Evolutionary conservation across 2,888 invertebrate species (phyloP).

Genomic region (Drosophila paracracens): DNA sequence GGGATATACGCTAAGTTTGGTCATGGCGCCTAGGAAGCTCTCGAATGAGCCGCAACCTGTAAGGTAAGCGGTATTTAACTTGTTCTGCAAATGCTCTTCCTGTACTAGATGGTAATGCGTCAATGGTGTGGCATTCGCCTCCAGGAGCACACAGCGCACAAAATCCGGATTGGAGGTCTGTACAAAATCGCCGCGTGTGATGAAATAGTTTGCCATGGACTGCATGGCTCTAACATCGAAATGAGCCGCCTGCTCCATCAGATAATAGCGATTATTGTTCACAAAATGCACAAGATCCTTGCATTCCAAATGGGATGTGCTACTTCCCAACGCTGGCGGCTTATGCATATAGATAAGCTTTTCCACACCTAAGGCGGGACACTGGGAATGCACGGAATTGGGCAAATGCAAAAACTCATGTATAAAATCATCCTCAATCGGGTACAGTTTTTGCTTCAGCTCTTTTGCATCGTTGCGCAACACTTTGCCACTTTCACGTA

Average conservation of each 20-base stretch:
- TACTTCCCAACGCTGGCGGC: conserved; percentile 9
- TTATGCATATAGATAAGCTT: conserved; percentile 75
- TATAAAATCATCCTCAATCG: conserved; percentile 90
- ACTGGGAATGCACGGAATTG: conserved; percentile 88
- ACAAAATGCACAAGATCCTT: conserved; percentile 79
- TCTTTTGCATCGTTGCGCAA: conserved; percentile 88
- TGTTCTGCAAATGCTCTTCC: conserved; percentile 85
- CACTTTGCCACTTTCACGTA: conserved; percentile 87
- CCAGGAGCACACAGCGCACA: conserved; percentile 90
- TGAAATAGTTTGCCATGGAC: conserved; percentile 79
- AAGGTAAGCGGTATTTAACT: conserved; percentile 88
- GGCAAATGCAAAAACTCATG: conserved; percentile 89
- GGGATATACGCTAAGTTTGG: conserved; percentile 88
- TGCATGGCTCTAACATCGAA: conserved; percentile 87
- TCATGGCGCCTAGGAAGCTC: conserved; percentile 88
- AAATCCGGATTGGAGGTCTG: conserved; percentile 92
- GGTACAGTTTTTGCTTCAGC: conserved; percentile 88
- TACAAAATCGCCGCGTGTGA: conserved; percentile 86
- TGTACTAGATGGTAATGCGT: conserved; percentile 88
- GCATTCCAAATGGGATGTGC: conserved; percentile 80
- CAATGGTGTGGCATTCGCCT: conserved; percentile 87
- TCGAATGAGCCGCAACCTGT: conserved; percentile 91
- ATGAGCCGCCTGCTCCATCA: conserved; percentile 89
- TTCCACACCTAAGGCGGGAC: conserved; percentile 85
- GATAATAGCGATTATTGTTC: conserved; percentile 87